phyloP scores from a whole-genome alignment of 2,888 invertebrate species.

The Torymus auratus region DNA sequence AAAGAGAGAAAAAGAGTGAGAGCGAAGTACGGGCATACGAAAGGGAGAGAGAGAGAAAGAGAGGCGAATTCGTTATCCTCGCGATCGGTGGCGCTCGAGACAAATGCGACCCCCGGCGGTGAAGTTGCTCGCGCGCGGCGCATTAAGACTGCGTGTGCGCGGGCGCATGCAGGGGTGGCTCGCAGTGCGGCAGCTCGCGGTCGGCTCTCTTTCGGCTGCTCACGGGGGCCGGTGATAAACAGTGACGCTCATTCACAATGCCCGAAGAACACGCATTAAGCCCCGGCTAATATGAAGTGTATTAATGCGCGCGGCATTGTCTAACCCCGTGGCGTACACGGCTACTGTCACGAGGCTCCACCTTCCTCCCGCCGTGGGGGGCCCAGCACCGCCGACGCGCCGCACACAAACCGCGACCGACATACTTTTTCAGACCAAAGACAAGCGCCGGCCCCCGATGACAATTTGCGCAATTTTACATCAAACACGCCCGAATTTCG shows the following conservation, averaged over 20 bases:
- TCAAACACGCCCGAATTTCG: too few relatives aligned
- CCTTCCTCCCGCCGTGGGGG: conserved; percentile 74
- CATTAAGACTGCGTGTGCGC: conserved; percentile 20
- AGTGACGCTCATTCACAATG: conserved; percentile 77
- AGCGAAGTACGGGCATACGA: conserved; percentile 38
- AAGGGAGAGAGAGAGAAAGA: neutral
- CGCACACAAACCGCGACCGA: too few relatives aligned
- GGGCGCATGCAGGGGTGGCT: neutral
- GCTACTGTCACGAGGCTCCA: conserved; percentile 75
- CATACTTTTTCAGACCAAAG: too few relatives aligned
- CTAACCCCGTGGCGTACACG: conserved; percentile 74
- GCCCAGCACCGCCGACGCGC: conserved; percentile 67
- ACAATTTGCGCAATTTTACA: too few relatives aligned
- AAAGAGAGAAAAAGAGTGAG: conserved; percentile 56
- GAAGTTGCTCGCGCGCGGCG: conserved; percentile 59
- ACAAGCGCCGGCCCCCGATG: too few relatives aligned
- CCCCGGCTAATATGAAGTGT: conserved; percentile 76
- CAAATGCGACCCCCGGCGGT: conserved; percentile 71
- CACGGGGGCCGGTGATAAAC: conserved; percentile 76
- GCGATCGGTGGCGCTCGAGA: conserved; percentile 69
- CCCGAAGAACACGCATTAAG: conserved; percentile 76
- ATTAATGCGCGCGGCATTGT: conserved; percentile 77
- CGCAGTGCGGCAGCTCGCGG: conserved; percentile 12
- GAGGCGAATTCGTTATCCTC: conserved; percentile 71
- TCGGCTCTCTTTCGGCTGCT: conserved; percentile 48